Evolutionary conservation across 2,888 invertebrate genomes (phyloP).

Genomic region (Herminia tarsipennalis): DNA sequence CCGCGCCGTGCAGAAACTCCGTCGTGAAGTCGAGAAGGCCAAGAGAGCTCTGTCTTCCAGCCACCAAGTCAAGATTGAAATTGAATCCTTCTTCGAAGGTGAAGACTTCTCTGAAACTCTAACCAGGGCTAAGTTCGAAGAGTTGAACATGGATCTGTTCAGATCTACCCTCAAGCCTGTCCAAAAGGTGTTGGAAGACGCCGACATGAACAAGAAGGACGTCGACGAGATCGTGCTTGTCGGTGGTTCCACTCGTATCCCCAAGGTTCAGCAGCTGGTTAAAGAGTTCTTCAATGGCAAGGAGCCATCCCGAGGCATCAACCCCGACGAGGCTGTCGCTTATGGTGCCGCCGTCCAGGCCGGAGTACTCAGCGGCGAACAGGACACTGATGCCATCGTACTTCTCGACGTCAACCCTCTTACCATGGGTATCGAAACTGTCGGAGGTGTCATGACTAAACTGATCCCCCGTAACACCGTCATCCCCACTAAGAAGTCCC

Average conservation of each 20-base stretch:
- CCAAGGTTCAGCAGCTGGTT: conserved; percentile 97
- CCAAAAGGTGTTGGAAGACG: conserved; percentile 98
- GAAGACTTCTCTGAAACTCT: conserved; percentile 99
- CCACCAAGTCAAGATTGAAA: conserved; percentile 99
- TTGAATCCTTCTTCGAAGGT: conserved; percentile 99
- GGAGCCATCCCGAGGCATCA: conserved; percentile 98
- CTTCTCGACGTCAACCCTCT: conserved; percentile 99
- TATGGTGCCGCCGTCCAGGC: conserved; percentile 99
- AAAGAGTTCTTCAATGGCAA: conserved; percentile 99
- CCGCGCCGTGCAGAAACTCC: conserved; percentile 97
- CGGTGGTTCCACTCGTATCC: conserved; percentile 99
- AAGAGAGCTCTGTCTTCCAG: conserved; percentile 97
- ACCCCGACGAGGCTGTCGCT: conserved; percentile 99
- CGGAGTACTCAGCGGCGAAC: conserved; percentile 98
- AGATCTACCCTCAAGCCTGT: conserved; percentile 98
- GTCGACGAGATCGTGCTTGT: conserved; percentile 99
- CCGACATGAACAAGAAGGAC: conserved; percentile 99
- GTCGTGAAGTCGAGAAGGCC: conserved; percentile 98
- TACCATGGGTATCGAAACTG: conserved; percentile 99
- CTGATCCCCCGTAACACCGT: conserved; percentile 99
- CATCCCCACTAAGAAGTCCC: conserved; percentile 99
- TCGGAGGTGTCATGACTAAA: conserved; percentile 99
- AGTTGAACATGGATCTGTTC: conserved; percentile 97
- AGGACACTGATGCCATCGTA: conserved; percentile 98
- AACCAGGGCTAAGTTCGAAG: conserved; percentile 99